Conservation (phyloP, 2,113 vertebrate species). For the Hippoglossus stenolepis region DNA sequence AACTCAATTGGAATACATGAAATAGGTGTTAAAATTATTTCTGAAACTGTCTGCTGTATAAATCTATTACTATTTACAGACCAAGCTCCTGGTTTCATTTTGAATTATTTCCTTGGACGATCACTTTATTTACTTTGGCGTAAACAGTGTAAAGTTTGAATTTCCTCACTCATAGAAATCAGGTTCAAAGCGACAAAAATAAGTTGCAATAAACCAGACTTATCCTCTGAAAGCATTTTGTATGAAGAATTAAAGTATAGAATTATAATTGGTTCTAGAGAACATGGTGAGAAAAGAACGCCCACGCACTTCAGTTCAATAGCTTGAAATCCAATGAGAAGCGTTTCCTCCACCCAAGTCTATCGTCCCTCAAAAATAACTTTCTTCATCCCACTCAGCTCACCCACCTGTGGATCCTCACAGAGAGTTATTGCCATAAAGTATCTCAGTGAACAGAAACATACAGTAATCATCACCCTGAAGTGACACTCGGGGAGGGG, state of each 20-base stretch:
- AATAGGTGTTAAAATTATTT: background rate
- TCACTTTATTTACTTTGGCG: background rate
- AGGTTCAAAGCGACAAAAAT: background rate
- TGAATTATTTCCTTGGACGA: background rate
- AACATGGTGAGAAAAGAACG: conserved; percentile 17
- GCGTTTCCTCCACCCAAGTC: conserved; percentile 40
- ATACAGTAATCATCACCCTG: conserved; percentile 54
- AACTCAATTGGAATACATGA: background rate
- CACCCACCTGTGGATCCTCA: conserved; percentile 56
- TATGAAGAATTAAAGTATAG: background rate
- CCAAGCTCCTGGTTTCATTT: background rate
- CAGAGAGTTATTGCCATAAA: conserved; percentile 5
- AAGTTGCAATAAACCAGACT: background rate
- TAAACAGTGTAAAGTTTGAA: background rate
- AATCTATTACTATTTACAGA: background rate
- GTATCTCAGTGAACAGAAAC: conserved; percentile 40
- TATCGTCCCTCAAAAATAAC: conserved; percentile 47
- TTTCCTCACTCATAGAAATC: background rate
- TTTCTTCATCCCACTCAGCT: conserved; percentile 38
- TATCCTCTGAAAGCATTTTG: background rate
- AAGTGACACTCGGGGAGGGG: conserved; percentile 43
- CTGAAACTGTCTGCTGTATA: background rate
- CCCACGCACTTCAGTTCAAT: conserved; percentile 24
- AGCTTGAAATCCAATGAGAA: conserved; percentile 40
- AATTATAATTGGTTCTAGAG: conserved; percentile 27